Evolutionary conservation across 2,113 vertebrate species (phyloP).

Genomic region (Rutilus rutilus): DNA sequence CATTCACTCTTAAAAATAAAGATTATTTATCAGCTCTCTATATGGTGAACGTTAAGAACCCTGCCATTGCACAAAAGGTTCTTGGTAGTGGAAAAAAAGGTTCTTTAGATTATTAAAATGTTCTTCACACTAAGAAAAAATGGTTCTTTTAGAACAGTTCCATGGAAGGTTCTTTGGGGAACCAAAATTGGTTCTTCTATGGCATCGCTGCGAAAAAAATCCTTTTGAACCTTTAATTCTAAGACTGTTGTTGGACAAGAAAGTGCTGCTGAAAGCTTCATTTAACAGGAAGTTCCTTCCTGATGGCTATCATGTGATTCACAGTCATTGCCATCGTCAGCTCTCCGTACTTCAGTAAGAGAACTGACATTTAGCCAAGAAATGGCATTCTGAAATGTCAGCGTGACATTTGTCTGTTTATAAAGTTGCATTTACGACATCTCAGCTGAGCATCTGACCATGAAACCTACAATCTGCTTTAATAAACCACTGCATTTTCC

Average conservation of each 20-base stretch:
- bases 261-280: neutral
- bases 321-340: neutral
- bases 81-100: too few relatives aligned
- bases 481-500: neutral
- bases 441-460: neutral
- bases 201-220: too few relatives aligned
- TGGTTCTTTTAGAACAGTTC: too few relatives aligned
- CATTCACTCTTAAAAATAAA: neutral
- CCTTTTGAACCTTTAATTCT: too few relatives aligned
- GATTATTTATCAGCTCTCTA: too few relatives aligned
- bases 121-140: too few relatives aligned
- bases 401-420: slow-evolving; percentile 6
- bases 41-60: too few relatives aligned
- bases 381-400: neutral
- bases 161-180: too few relatives aligned
- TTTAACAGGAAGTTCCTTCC: slow-evolving; percentile 6
- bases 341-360: neutral
- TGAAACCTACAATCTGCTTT: neutral
- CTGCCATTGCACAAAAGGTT: too few relatives aligned
- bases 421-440: neutral
- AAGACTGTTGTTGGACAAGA: neutral
- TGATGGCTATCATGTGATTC: neutral
- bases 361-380: slow-evolving; percentile 5
- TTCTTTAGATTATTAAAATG: too few relatives aligned
- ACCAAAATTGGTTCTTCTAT: too few relatives aligned